These are phyloP conservation scores for Ophion slaviceki DNA, from an alignment of 2,888 invertebrate species.

Conservation along the genomic window DNA sequence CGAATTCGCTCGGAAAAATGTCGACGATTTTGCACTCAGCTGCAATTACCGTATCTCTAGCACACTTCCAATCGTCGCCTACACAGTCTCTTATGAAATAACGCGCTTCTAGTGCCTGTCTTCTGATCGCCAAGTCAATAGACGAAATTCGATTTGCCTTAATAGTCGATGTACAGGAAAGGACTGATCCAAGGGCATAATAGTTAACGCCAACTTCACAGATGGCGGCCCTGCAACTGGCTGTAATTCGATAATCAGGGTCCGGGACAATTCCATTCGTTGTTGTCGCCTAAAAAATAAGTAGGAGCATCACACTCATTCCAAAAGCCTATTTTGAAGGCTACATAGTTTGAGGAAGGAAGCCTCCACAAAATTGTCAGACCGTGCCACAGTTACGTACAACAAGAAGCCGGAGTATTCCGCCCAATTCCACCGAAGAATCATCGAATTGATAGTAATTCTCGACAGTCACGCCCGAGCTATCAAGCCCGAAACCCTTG, in stretches of 20 bases:
- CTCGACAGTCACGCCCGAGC: not conserved
- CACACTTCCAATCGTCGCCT: not conserved
- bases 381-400: not conserved
- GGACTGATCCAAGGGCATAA: not conserved
- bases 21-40: no score
- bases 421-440: not conserved
- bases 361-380: not conserved
- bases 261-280: no score
- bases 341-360: not conserved
- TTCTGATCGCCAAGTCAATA: not conserved
- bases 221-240: not conserved
- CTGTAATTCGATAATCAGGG: not conserved
- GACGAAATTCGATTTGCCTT: not conserved
- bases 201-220: not conserved
- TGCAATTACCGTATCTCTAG: not conserved
- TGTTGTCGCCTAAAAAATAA: not conserved
- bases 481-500: slow-evolving; percentile 69
- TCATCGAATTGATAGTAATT: slow-evolving; percentile 11
- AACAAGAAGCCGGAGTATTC: not conserved
- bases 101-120: no score
- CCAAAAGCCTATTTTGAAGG: no score
- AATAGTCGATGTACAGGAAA: not conserved
- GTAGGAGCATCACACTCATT: not conserved
- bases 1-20: not conserved
- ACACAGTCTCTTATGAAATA: not conserved